Evolutionary conservation across 2,888 invertebrate genomes (phyloP), one percentile per base, ranked within the genome.

Genomic region (Dynastes tityus): DNA sequence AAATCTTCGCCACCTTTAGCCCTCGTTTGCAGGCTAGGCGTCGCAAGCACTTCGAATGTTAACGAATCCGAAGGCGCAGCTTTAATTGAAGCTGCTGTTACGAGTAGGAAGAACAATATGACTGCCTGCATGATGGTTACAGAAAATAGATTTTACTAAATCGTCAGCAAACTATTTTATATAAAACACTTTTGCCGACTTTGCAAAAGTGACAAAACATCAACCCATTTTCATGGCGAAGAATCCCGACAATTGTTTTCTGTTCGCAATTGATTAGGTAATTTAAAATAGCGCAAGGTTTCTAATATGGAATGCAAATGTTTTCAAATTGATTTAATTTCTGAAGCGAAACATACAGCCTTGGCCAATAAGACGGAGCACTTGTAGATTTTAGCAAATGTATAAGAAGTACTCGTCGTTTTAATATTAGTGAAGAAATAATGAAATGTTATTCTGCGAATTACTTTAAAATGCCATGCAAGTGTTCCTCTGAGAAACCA

Each of bases 1-100:
- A 55, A 40, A 58, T 75, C 71, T 76, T 80, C 71, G 32, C 76
- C 22, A n/a, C 45, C 13, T 40, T 63, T 53, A 49, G 22, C 76
- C 65, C 67, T 61, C 73, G 78, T 8, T 49, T 61, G 45, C 11
- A 63, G 68, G 61, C 53, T 55, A 64, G 76, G 73, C 40, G 45
- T 63, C 29, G 61, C 27, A 27, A 40, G 22, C 22, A n/a, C 45
- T 63, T 74, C 73, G 45, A 45, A 74, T 29, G 9, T 22, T 55
- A 74, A 45, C 11, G 73, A 27, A 8, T 74, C 73, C 13, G 40
- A 8, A 32, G 77, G 77, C 13, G 70, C 71, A 2, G 77, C 63
- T 5, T 45, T 6, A 8, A 49, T 53, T 29, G 49, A 11, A 16
- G 51, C 49, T 9, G 37, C 63, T n/a, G 64, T 53, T 22, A 71